Evolutionary conservation across 2,113 vertebrate species (phyloP).

Genomic region (Butastur rufipennis): DNA sequence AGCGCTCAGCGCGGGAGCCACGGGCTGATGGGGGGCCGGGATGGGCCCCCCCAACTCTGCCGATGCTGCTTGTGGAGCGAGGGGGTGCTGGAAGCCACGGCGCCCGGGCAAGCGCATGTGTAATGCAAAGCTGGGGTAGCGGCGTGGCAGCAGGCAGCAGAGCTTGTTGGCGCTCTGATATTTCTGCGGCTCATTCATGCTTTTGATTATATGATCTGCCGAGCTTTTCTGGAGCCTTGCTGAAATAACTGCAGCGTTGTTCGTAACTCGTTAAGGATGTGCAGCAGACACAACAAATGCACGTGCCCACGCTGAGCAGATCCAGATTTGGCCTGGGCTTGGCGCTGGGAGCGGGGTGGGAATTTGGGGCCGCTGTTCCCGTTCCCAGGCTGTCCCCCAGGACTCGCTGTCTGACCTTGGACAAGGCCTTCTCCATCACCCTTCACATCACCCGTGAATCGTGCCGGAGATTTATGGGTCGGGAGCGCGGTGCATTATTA

Average conservation of each 20-base stretch:
- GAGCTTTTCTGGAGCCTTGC: neutral
- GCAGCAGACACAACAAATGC: constrained; percentile 40
- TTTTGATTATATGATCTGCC: neutral
- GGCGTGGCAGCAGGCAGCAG: neutral
- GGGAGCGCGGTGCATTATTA: neutral
- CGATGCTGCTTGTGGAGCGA: accelerated
- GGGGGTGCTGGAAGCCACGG: neutral
- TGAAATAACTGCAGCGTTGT: neutral
- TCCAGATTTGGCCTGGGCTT: neutral
- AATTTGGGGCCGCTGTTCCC: neutral
- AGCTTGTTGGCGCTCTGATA: accelerated
- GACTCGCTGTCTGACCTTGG: constrained; percentile 28
- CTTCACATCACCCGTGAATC: neutral
- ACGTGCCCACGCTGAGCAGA: neutral
- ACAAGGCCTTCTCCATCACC: constrained; percentile 33
- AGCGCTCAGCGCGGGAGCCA: neutral
- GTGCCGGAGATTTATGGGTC: neutral
- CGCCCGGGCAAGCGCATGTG: accelerated
- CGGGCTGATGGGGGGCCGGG: accelerated
- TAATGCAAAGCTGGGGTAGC: neutral
- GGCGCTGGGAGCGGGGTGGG: neutral
- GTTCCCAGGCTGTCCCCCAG: constrained; percentile 1
- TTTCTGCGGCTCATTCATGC: neutral
- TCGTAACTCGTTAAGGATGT: neutral
- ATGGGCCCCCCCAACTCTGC: neutral